A percentile compares a stretch with the other conserved stretches of the same genome.
Conservation (phyloP, 23 tunicate genomes). For the Styela plicata region DNA sequence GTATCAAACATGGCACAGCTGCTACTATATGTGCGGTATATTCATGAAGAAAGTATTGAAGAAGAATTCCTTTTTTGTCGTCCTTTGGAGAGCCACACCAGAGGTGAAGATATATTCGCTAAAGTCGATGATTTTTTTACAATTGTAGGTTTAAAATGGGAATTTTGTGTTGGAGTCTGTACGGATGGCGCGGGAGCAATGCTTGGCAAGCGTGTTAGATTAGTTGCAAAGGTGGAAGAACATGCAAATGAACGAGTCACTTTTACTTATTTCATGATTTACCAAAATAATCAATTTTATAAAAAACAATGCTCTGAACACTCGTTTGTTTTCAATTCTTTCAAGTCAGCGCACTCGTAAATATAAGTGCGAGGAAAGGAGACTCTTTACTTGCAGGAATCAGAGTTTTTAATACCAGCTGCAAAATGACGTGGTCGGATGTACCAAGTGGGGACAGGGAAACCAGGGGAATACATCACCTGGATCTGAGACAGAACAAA, state of each 20-base stretch:
- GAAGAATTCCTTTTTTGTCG: no score
- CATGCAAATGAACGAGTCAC: constrained; percentile 16
- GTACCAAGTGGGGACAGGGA: no score
- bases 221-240: constrained; percentile 1
- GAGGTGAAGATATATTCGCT: constrained; percentile 26
- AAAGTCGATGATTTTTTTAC: constrained; percentile 28
- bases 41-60: constrained; percentile 20
- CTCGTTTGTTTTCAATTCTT: constrained; percentile 18
- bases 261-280: constrained; percentile 38
- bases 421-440: no score
- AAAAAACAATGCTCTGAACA: constrained; percentile 22
- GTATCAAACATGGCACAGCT: constrained; percentile 27
- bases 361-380: constrained; percentile 3
- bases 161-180: constrained; percentile 33
- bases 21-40: constrained; percentile 25
- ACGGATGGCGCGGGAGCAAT: constrained; percentile 36
- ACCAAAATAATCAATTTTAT: constrained; percentile 36
- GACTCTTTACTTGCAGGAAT: no score
- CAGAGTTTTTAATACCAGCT: no score
- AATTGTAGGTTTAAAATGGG: constrained; percentile 24
- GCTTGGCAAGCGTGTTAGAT: constrained; percentile 9
- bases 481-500: no score
- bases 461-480: no score
- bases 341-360: constrained; percentile 8
- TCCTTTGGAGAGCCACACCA: no score